Evolutionary conservation across 2,888 invertebrate species (phyloP).

Genomic region (Eugnorisma glareosa): DNA sequence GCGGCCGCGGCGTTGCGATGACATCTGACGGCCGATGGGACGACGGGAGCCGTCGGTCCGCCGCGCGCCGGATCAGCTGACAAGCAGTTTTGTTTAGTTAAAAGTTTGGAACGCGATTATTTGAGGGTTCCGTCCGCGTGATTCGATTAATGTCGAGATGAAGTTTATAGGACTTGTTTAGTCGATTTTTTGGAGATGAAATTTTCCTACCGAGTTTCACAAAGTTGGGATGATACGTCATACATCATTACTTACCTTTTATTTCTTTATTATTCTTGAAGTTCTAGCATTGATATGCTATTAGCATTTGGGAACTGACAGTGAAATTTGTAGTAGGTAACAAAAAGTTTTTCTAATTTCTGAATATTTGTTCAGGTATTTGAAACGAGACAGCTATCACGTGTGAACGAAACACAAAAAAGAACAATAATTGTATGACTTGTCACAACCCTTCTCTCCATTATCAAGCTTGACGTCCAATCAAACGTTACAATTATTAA

Average conservation of each 20-base stretch:
- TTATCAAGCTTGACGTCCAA: constrained; percentile 43
- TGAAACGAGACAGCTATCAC: not conserved
- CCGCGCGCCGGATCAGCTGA: constrained; percentile 62
- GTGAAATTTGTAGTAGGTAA: not conserved
- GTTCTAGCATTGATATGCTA: not conserved
- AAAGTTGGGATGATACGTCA: not conserved
- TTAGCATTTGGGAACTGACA: not conserved
- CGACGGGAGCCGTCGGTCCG: constrained; percentile 53
- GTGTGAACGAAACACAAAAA: constrained; percentile 19
- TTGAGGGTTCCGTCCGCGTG: constrained; percentile 40
- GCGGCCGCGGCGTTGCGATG: constrained; percentile 69
- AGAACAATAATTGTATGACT: constrained; percentile 5
- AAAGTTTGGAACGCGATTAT: constrained; percentile 52
- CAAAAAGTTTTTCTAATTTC: not conserved
- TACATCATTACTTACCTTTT: not conserved
- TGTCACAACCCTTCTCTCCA: constrained; percentile 43
- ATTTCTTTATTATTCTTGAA: not conserved
- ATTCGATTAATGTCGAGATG: constrained; percentile 35
- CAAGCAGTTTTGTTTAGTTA: constrained; percentile 72
- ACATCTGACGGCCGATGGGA: constrained; percentile 69
- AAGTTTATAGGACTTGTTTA: constrained; percentile 12
- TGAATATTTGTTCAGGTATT: not conserved
- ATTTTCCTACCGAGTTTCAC: not conserved
- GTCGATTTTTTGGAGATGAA: not conserved
- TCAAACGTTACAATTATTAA: constrained; percentile 64